phyloP scores from a whole-genome alignment of 2,888 invertebrate genomes.

The Megalurothrips usitatus region DNA sequence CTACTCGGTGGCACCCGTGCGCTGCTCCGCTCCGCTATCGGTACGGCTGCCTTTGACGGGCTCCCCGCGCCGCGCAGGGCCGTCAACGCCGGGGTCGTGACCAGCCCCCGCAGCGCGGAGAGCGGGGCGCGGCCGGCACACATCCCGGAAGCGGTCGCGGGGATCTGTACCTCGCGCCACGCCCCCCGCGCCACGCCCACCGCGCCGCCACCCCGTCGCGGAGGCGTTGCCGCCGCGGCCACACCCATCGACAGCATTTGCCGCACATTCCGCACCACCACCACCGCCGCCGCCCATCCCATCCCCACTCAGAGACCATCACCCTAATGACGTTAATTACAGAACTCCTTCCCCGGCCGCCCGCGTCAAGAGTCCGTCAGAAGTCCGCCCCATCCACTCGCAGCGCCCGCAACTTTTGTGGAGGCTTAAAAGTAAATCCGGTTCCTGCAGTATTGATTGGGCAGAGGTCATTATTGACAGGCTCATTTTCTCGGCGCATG shows the following conservation, averaged over 20 bases:
- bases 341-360: neutral
- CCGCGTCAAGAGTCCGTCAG: neutral
- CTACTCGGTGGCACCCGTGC: too few species aligned
- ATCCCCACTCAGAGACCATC: neutral
- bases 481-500: neutral
- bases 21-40: too few species aligned
- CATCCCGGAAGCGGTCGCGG: neutral
- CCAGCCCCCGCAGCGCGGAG: too few species aligned
- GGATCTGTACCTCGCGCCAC: neutral
- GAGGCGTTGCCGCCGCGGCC: neutral
- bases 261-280: neutral
- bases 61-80: too few species aligned
- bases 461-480: neutral
- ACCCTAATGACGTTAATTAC: neutral
- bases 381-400: too few species aligned
- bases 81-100: neutral
- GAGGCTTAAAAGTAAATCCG: slow-evolving; percentile 6
- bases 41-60: too few species aligned
- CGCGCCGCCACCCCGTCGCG: neutral
- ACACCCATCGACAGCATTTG: neutral
- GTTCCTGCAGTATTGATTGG: neutral
- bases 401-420: neutral
- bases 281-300: neutral
- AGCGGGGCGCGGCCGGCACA: neutral
- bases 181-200: neutral